Percentiles rank a stretch among this genome's conserved stretches.
These are phyloP conservation scores for Myrmophylax atrothorax DNA, from an alignment of 2,113 vertebrate species.

Conservation along the genomic window DNA sequence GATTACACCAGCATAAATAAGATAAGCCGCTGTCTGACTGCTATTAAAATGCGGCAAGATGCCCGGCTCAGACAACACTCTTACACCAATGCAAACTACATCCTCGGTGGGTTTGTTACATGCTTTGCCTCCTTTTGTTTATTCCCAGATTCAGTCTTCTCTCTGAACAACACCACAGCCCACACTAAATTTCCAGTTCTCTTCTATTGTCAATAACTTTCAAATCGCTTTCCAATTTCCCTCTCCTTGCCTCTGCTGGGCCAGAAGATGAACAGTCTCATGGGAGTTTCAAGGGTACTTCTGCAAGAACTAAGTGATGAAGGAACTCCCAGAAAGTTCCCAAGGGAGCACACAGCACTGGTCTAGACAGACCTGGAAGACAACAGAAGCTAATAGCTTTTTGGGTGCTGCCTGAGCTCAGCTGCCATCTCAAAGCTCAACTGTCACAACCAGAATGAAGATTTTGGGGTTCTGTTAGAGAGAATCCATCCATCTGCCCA, in stretches of 20 bases:
- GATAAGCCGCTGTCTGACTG: background rate
- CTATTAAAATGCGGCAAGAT: background rate
- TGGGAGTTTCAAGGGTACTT: background rate
- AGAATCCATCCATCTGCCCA: background rate
- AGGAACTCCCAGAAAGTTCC: background rate
- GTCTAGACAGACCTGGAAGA: background rate
- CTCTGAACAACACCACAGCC: background rate
- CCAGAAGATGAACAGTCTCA: background rate
- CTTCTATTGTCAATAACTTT: background rate
- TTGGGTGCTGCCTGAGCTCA: background rate
- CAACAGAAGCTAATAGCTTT: background rate
- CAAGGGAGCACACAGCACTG: background rate
- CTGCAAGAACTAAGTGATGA: background rate
- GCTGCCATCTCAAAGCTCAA: background rate
- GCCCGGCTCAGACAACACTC: background rate
- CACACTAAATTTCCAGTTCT: background rate
- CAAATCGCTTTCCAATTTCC: background rate
- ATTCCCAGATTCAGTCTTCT: background rate
- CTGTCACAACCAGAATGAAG: background rate
- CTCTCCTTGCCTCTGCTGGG: background rate
- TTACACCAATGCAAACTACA: background rate
- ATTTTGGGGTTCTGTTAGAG: background rate
- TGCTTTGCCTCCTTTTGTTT: background rate
- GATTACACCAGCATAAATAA: slow-evolving; percentile 43
- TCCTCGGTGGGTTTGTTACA: background rate